Evolutionary conservation across 2,797 vertebrate genomes (phyloP), one percentile per base, ranked within the genome.

Genomic region (Lutra lutra): DNA sequence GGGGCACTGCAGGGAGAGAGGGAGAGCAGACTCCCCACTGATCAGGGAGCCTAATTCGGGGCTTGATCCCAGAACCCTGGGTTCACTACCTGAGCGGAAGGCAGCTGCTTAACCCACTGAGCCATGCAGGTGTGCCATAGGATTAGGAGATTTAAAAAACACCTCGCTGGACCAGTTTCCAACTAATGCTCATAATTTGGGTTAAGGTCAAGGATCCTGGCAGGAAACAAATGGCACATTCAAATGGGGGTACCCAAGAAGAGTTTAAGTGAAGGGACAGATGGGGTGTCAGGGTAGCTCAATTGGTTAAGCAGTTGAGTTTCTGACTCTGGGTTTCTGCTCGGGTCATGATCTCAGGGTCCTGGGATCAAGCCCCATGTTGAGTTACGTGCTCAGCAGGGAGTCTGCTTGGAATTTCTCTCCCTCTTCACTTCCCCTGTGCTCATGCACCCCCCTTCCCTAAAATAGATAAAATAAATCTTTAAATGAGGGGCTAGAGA

Each of bases 201-300:
- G 32, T 77, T 73, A 82, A 94, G 64, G 46, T 29, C 38, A 93
- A 83, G 12, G 14, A 82, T 82, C 46, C 23, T 58, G 20, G 27
- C 77, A 80, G 62, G 60, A 96, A 96, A 85, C 17, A 95, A 93
- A 78, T 88, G 72, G 25, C 51, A 43, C 2, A 4, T 7, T 94
- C 17, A 77, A 70, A n/a, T 62, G 13, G 2, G 5, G 48, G 18
- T 82, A 70, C 40, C 7, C 32, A 75, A 80, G 27, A 70, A 79
- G 5, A 56, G 72, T 78, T 95, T 60, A 72, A 66, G 54, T 68
- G 66, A 68, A 68, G n/a, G n/a, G n/a, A 68, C n/a, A 35, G 66
- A 35, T 20, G n/a, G 18, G 17, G n/a, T 35, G 18, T n/a, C n/a
- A 10, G n/a, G n/a, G 66, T 68, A 35, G 18, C 66, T 68, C 66